Conservation (phyloP, 2,797 vertebrate species). For the Rhadinocentrus ornatus region DNA sequence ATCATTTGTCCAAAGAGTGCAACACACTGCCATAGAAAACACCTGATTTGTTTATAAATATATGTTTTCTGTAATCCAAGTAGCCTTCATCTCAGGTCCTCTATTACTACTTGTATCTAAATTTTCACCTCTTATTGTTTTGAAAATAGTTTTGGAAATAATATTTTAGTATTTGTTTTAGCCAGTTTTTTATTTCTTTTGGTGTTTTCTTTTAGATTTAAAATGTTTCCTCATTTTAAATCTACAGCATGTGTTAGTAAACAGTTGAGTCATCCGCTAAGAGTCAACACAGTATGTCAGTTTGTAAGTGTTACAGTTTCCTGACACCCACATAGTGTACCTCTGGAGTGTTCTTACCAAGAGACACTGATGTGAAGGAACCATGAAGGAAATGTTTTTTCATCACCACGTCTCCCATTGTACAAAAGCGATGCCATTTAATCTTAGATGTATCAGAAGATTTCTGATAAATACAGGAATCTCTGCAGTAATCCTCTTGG, state of each 20-base stretch:
- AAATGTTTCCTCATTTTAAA: fast-evolving
- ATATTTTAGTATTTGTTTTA: background rate
- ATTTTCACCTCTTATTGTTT: background rate
- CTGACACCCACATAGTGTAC: background rate
- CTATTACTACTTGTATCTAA: too few species aligned
- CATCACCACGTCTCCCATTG: background rate
- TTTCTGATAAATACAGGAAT: background rate
- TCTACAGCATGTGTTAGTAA: background rate
- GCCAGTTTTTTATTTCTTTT: background rate
- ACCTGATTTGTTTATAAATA: background rate
- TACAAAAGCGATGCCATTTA: background rate
- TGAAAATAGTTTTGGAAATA: background rate
- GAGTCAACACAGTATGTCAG: background rate
- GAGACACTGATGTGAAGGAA: background rate
- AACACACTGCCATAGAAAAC: background rate
- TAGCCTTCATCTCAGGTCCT: background rate
- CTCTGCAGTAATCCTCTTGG: background rate
- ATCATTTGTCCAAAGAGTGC: background rate
- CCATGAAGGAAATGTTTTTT: background rate
- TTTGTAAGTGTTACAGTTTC: background rate
- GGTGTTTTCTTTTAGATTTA: background rate
- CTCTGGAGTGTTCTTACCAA: background rate
- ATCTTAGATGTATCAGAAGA: background rate
- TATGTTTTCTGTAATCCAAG: background rate
- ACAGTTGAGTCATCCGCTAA: background rate